Base-by-base conservation (phyloP, 2,113 vertebrate genomes). In the Pithys albifrons region DNA sequence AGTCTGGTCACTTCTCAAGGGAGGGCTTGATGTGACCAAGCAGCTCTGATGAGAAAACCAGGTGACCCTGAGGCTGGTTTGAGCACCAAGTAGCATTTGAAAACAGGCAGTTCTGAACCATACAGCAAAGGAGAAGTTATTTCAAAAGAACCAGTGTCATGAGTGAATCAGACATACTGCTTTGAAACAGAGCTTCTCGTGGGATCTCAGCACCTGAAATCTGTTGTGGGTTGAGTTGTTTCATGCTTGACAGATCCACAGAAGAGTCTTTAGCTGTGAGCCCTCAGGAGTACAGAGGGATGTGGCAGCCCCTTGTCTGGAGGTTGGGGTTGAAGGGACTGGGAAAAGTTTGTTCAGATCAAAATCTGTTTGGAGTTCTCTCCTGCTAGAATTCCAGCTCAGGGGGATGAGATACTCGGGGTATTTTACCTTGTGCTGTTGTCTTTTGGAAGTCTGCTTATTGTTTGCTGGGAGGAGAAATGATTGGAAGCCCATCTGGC, bases 1-100 rank as follows among this genome's bases (percentile, higher is more conserved):
- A 52, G 62, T 37, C 41, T 0, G 0, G 20, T 35, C 28, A 31
- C 57, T 28, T 73, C 41, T 66, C 45, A 27, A 52, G 41, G 58
- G 66, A 84, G 39, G 41, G 14, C 57, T 92, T 0, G 0, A 24
- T 69, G 74, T 0, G 1, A 66, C 75, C 67, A 58, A 65, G 54
- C 46, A 70, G 48, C 12, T 85, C 58, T 55, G 74, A 57, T 83
- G 75, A 72, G 71, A 85, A 85, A 93, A 28, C 19, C 0, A 0
- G 14, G 23, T 49, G 31, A 72, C 84, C 55, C 52, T 14, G 29
- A 69, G 43, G 45, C 37, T 70, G 46, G 12, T 55, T 59, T 88
- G 51, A 76, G 49, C 66, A 72, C 25, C 64, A 49, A 76, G 54
- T 10, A 19, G 54, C 49, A 45, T 76, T 88, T 73, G 46, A 85